Base-by-base conservation (phyloP, 1,140 invertebrate genomes). In the Polypedilum vanderplanki region DNA sequence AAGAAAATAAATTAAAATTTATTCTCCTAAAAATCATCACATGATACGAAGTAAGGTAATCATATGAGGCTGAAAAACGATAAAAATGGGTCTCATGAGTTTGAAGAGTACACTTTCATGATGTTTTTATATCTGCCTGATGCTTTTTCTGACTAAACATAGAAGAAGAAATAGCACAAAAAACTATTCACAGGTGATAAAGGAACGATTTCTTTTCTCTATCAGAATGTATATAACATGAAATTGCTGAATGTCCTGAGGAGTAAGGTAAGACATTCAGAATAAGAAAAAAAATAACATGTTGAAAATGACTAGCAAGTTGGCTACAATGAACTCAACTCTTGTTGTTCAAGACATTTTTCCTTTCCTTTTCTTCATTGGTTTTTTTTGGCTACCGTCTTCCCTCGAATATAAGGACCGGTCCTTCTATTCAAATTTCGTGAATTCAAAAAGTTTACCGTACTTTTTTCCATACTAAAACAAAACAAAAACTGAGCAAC, bases 301-400 rank as follows among this genome's bases (percentile, higher is more conserved):
- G 46, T 57, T 57, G 46, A 57, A n/a, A 57, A 57, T 57, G 46
- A 57, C 46, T 12, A 57, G 46, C 46, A 57, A 57, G 46, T 57
- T 57, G n/a, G 46, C 46, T n/a, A 57, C 46, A 57, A 57, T 57
- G 46, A 57, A 33, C 24, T 33, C 24, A 33, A 33, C 24, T 33
- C 2, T 33, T 33, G 2, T 33, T 33, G 24, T 33, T 33, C 24
- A 33, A 33, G 24, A 33, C 24, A 33, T 33, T 33, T 33, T 33
- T 33, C 24, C 24, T 33, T 33, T 1, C 24, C 5, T 33, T 33
- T 33, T 3, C 5, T 33, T 33, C 5, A 3, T 33, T 33, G 24
- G 24, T 3, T 33, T 33, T 33, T 33, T 33, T 33, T 33, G 24
- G 24, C 24, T 5, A n/a, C n/a, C n/a, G n/a, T n/a, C n/a, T n/a